Evolutionary conservation across 2,113 vertebrate genomes (phyloP).

Genomic region (Upupa epops): DNA sequence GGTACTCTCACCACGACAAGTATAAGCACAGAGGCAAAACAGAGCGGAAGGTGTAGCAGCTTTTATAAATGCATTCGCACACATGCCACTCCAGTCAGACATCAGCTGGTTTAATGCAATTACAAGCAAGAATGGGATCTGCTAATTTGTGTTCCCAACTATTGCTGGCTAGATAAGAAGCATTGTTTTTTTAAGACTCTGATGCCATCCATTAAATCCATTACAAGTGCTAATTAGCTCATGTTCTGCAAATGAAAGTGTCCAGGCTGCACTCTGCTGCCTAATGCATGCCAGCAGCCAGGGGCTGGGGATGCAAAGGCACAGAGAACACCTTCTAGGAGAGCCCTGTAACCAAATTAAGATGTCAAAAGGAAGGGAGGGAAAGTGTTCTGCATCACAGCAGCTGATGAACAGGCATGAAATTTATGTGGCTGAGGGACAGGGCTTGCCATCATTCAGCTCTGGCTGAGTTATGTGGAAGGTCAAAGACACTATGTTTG

Average conservation of each 20-base stretch:
- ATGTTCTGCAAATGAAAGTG: slow-evolving; percentile 17
- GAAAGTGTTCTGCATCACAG: slow-evolving; percentile 31
- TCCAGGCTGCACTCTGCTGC: not conserved
- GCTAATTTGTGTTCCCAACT: not conserved
- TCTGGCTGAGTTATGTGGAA: slow-evolving; percentile 49
- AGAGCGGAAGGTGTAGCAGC: not conserved
- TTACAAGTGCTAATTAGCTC: slow-evolving; percentile 53
- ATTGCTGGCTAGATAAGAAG: slow-evolving; percentile 8
- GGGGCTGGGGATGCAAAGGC: not conserved
- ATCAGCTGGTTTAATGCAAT: slow-evolving; percentile 9
- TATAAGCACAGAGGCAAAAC: not conserved
- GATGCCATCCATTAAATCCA: slow-evolving; percentile 30
- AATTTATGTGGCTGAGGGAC: slow-evolving; percentile 45
- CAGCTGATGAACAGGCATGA: slow-evolving; percentile 65
- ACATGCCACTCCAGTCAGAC: not conserved
- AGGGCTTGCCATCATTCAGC: slow-evolving; percentile 57
- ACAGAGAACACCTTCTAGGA: slow-evolving; percentile 19
- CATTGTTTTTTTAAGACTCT: not conserved
- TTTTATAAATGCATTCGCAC: not conserved
- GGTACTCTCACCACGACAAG: not conserved
- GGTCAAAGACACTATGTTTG: slow-evolving; percentile 68
- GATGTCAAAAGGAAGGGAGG: slow-evolving; percentile 41
- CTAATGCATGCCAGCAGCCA: not conserved
- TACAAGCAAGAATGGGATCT: not conserved
- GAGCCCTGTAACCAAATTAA: slow-evolving; percentile 39